A percentile compares a stretch with the other conserved stretches of the same genome.
phyloP scores from a whole-genome alignment of 2,797 vertebrate genomes.

The Siniperca scherzeri region DNA sequence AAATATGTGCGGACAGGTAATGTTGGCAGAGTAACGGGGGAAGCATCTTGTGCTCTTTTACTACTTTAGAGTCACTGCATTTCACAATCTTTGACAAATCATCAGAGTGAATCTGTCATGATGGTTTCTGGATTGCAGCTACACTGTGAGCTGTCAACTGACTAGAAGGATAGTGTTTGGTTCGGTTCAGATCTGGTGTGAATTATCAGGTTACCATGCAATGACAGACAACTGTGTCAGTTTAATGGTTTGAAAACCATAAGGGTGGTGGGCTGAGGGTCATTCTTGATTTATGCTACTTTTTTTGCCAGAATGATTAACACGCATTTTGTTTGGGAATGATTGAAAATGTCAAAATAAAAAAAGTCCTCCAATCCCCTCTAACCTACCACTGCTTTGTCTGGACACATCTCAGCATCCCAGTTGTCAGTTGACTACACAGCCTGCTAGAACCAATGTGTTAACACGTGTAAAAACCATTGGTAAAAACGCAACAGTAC shows the following conservation, averaged over 20 bases:
- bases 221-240: conserved; percentile 4
- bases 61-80: not conserved
- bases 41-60: not conserved
- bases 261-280: not conserved
- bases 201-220: not conserved
- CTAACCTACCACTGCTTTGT: not conserved
- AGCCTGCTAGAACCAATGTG: not conserved
- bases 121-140: conserved; percentile 9
- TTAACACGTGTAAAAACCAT: not conserved
- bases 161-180: not conserved
- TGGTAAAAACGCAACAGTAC: too few relatives aligned
- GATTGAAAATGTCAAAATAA: not conserved
- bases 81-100: conserved; percentile 39
- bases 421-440: not conserved
- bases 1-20: not conserved
- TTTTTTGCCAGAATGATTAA: not conserved
- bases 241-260: conserved; percentile 4
- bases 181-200: not conserved
- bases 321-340: not conserved
- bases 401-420: not conserved
- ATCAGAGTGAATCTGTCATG: not conserved
- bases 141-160: not conserved
- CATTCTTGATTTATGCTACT: conserved; percentile 2
- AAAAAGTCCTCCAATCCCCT: not conserved
- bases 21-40: not conserved